phyloP scores from a whole-genome alignment of 1,140 invertebrate genomes.

The Leptinotarsa texana region DNA sequence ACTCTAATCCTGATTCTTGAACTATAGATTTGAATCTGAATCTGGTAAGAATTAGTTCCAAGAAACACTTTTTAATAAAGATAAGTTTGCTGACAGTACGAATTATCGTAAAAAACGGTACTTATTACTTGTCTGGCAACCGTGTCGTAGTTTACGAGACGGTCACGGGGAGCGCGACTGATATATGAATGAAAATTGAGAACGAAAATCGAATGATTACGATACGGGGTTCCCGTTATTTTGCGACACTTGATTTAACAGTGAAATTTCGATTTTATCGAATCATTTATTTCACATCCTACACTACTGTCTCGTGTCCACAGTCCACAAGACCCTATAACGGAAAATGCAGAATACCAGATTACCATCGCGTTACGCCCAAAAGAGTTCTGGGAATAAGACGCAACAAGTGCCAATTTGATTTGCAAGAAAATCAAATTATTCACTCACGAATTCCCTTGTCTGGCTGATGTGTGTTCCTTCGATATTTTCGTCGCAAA shows the following conservation, averaged over 20 bases:
- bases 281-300: not conserved
- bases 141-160: constrained; percentile 14
- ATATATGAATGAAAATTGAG: constrained; percentile 25
- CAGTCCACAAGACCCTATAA: not conserved
- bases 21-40: no score
- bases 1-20: no score
- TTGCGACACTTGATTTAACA: not conserved
- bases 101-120: no score
- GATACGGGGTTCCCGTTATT: constrained; percentile 1
- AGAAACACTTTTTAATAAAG: no score
- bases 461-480: not conserved
- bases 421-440: not conserved
- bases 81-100: no score
- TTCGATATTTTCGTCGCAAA: not conserved
- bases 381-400: not conserved
- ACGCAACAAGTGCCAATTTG: not conserved
- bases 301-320: not conserved
- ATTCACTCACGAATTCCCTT: not conserved
- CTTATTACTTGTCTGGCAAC: not conserved
- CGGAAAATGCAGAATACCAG: no score
- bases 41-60: no score
- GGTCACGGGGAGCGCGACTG: constrained; percentile 1
- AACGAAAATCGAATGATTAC: constrained; percentile 37
- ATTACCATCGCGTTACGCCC: not conserved
- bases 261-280: not conserved